phyloP scores from a whole-genome alignment of 2,888 invertebrate genomes.

The Trissoscelio sp. region DNA sequence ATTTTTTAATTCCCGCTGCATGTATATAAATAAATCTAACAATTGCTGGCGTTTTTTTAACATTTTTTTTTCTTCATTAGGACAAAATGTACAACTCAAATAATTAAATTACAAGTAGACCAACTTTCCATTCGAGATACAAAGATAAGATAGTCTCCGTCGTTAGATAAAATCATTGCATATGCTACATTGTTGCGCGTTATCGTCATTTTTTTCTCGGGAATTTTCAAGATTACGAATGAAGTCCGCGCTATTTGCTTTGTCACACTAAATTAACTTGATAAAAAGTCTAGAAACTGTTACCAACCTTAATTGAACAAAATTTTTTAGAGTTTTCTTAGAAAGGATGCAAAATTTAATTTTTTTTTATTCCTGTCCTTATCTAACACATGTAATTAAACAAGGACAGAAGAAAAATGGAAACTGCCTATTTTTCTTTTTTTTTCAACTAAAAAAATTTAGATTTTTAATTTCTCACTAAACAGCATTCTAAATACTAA shows the following conservation, averaged over 20 bases:
- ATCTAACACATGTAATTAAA: too few species aligned
- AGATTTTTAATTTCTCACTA: too few species aligned
- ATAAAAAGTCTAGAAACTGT: neutral
- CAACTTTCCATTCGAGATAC: constrained; percentile 43
- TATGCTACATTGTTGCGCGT: constrained; percentile 31
- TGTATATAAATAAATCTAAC: too few species aligned
- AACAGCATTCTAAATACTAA: too few species aligned
- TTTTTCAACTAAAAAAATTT: too few species aligned
- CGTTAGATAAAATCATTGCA: constrained; percentile 40
- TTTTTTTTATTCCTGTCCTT: too few species aligned
- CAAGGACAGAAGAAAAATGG: too few species aligned
- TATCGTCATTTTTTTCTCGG: constrained; percentile 13
- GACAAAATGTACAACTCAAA: constrained; percentile 19
- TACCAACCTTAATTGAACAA: too few species aligned
- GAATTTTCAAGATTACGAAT: constrained; percentile 22
- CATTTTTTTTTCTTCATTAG: too few species aligned
- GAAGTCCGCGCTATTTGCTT: constrained; percentile 9
- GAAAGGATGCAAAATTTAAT: neutral
- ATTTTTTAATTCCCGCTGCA: too few species aligned
- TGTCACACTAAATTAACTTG: constrained; percentile 11
- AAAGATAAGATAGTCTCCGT: constrained; percentile 46
- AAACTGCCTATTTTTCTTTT: too few species aligned
- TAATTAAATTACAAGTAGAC: constrained; percentile 41
- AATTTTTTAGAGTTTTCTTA: neutral
- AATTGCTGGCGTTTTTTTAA: too few species aligned